Evolutionary conservation across 2,888 invertebrate species (phyloP).

Genomic region (Pogonocherus hispidulus): DNA sequence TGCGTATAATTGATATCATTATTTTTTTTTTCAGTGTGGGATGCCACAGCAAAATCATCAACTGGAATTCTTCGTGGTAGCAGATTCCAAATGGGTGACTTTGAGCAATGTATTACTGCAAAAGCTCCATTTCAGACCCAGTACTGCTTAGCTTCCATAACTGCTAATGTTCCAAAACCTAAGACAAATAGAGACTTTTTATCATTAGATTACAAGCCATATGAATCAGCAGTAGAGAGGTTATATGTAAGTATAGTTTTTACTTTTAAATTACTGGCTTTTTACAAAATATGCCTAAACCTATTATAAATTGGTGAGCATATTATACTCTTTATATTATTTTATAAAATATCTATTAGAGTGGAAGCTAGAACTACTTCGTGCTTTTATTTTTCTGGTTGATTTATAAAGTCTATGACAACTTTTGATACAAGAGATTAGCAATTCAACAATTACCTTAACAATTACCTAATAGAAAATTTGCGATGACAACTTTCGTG

Average conservation of each 20-base stretch:
- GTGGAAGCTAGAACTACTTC: too few relatives aligned
- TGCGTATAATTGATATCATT: too few relatives aligned
- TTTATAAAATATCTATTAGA: too few relatives aligned
- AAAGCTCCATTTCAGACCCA: conserved; percentile 65
- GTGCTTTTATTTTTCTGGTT: too few relatives aligned
- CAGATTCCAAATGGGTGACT: conserved; percentile 74
- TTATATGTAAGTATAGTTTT: conserved; percentile 62
- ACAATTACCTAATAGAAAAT: too few relatives aligned
- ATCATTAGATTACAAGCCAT: conserved; percentile 59
- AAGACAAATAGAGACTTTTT: conserved; percentile 56
- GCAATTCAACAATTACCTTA: too few relatives aligned
- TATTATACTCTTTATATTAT: too few relatives aligned
- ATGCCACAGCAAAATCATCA: conserved; percentile 73
- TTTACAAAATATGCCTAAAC: too few relatives aligned
- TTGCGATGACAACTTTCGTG: too few relatives aligned
- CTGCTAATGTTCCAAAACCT: conserved; percentile 56
- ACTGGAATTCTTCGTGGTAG: conserved; percentile 73
- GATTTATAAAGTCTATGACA: too few relatives aligned
- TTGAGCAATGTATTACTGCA: conserved; percentile 72
- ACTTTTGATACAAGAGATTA: too few relatives aligned
- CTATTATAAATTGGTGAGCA: too few relatives aligned
- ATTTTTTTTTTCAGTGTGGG: conserved; percentile 71
- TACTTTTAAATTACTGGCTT: conserved; percentile 52
- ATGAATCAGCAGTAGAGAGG: conserved; percentile 60
- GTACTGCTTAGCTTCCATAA: conserved; percentile 64